Conservation (phyloP, 2,113 vertebrate species). For the Sylvia atricapilla region DNA sequence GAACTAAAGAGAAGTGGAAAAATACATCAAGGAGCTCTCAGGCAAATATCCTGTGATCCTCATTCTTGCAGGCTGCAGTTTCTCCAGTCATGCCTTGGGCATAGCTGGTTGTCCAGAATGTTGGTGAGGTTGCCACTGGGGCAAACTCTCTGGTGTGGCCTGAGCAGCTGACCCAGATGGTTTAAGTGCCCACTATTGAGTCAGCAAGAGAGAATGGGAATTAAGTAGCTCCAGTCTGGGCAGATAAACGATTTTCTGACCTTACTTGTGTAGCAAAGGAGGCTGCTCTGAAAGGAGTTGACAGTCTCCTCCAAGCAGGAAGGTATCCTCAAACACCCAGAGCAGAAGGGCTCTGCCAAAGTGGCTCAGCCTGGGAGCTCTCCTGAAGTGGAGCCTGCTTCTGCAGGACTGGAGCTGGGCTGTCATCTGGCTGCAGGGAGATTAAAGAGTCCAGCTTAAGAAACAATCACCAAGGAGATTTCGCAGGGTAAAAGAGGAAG, state of each 20-base stretch:
- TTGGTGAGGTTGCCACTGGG: background rate
- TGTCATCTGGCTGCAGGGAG: accelerated
- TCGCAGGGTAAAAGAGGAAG: background rate
- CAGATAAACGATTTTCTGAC: background rate
- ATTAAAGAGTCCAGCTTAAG: background rate
- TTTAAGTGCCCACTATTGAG: background rate
- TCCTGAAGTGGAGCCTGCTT: background rate
- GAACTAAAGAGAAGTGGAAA: background rate
- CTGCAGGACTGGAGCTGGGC: background rate
- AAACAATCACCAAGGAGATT: background rate
- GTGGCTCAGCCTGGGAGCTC: background rate
- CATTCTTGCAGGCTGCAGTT: background rate
- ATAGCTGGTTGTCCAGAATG: background rate
- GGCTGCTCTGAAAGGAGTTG: background rate
- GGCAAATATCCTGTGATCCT: background rate
- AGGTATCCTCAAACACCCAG: background rate
- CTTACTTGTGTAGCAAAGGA: background rate
- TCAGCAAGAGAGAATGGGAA: background rate
- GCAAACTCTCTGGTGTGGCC: background rate
- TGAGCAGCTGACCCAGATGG: background rate
- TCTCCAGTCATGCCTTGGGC: background rate
- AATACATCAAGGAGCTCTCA: background rate
- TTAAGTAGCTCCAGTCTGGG: background rate
- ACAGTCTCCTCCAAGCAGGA: background rate
- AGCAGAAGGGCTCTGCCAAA: accelerated